A percentile compares a stretch with the other conserved stretches of the same genome.
Evolutionary conservation across 2,797 vertebrate species (phyloP).

Genomic region (Nannoperca obscura): DNA sequence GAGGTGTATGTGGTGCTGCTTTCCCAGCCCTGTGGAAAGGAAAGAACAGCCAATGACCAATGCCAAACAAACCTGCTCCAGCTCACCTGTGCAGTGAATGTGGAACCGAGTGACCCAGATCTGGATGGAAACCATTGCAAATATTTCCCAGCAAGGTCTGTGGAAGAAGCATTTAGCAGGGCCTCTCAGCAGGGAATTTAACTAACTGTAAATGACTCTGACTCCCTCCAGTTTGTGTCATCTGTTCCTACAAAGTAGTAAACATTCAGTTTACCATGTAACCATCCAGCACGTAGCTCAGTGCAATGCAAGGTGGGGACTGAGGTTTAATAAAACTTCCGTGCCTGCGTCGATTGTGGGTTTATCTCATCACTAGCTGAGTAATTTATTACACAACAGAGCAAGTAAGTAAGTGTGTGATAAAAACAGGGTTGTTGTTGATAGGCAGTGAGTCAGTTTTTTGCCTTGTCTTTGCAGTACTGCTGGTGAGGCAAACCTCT

Average conservation of each 20-base stretch:
- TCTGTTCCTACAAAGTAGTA: constrained; percentile 79
- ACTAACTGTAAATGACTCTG: constrained; percentile 83
- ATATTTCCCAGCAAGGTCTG: constrained; percentile 84
- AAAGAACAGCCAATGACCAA: constrained; percentile 80
- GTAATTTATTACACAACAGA: constrained; percentile 33
- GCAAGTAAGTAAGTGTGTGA: constrained; percentile 26
- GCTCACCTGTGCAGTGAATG: constrained; percentile 85
- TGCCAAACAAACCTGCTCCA: constrained; percentile 85
- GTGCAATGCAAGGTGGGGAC: constrained; percentile 49
- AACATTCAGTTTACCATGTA: constrained; percentile 74
- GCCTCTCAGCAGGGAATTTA: constrained; percentile 80
- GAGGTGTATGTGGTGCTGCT: constrained; percentile 79
- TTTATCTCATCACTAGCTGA: constrained; percentile 30
- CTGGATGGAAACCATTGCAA: constrained; percentile 86
- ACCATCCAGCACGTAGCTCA: constrained; percentile 52
- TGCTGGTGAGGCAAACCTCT: constrained; percentile 57
- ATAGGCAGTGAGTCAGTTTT: constrained; percentile 68
- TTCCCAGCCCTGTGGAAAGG: constrained; percentile 83
- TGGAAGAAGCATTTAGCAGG: constrained; percentile 79
- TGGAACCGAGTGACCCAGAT: constrained; percentile 83
- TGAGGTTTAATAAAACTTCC: constrained; percentile 44
- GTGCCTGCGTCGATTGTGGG: not conserved
- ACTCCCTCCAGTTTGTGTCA: constrained; percentile 77
- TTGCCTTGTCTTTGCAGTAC: constrained; percentile 59
- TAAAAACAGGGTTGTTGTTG: constrained; percentile 59